A percentile compares a stretch with the other conserved stretches of the same genome.
These are phyloP conservation scores for Ia io DNA, from an alignment of 2,113 vertebrate species.

Conservation along the genomic window DNA sequence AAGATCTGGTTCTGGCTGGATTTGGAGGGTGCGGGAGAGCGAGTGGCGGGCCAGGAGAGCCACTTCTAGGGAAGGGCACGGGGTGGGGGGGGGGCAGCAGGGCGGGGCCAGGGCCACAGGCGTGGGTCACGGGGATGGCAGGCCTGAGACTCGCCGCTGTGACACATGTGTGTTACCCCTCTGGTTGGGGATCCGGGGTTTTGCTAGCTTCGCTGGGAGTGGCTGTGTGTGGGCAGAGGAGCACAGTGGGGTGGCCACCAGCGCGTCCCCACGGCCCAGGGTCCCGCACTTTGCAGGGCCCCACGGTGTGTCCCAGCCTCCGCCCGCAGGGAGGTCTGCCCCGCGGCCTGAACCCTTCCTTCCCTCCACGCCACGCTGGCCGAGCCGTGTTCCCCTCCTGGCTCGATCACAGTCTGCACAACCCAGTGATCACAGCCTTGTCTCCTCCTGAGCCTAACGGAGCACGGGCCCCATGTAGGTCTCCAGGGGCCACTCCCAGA, in stretches of 20 bases:
- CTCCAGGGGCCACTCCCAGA: neutral
- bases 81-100: too few species aligned
- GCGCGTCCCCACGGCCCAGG: neutral
- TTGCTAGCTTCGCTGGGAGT: fast-evolving
- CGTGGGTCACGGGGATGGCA: neutral
- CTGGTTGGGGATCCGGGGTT: too few species aligned
- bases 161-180: fast-evolving
- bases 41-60: neutral
- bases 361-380: fast-evolving
- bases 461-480: neutral
- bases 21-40: neutral
- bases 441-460: neutral
- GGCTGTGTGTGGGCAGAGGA: neutral
- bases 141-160: fast-evolving
- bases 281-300: too few species aligned
- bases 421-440: neutral
- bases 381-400: too few species aligned
- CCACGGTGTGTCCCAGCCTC: neutral
- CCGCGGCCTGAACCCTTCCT: too few species aligned
- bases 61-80: too few species aligned
- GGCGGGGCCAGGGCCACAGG: too few species aligned
- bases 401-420: too few species aligned
- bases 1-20: too few species aligned
- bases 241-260: fast-evolving
- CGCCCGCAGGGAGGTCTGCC: too few species aligned